Percentiles rank a stretch among this genome's conserved stretches.
Conservation (phyloP, 2,888 invertebrate genomes). For the Caenorhabditis afra region DNA sequence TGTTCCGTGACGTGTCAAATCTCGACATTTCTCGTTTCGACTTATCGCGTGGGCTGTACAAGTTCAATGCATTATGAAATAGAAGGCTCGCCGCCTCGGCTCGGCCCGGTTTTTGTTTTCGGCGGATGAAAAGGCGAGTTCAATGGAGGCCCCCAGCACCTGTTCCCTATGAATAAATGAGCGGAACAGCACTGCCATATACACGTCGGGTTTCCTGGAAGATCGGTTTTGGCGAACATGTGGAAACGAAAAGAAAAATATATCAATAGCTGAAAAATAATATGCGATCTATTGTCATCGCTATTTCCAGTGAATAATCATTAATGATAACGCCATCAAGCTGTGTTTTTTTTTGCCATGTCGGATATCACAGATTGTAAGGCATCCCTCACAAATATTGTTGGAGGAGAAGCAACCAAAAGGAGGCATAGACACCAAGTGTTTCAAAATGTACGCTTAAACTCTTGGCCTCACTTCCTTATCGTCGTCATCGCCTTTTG, state of each 20-base stretch:
- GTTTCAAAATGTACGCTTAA: slow-evolving; percentile 39
- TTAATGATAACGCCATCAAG: too few relatives aligned
- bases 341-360: too few relatives aligned
- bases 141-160: background rate
- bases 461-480: slow-evolving; percentile 21
- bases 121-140: background rate
- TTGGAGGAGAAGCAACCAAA: too few relatives aligned
- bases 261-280: too few relatives aligned
- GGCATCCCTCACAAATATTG: slow-evolving; percentile 7
- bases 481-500: background rate
- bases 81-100: too few relatives aligned
- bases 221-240: too few relatives aligned
- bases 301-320: too few relatives aligned
- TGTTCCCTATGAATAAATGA: slow-evolving; percentile 4
- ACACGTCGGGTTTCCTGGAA: too few relatives aligned
- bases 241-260: too few relatives aligned
- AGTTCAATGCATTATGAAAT: slow-evolving; percentile 1
- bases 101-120: slow-evolving; percentile 10
- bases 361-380: slow-evolving; percentile 7
- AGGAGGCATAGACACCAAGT: background rate
- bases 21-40: too few relatives aligned
- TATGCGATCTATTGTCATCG: too few relatives aligned
- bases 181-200: background rate
- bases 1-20: slow-evolving; percentile 27
- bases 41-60: too few relatives aligned